Conservation (phyloP, 2,113 vertebrate species). For the Sebastes schlegelii region DNA sequence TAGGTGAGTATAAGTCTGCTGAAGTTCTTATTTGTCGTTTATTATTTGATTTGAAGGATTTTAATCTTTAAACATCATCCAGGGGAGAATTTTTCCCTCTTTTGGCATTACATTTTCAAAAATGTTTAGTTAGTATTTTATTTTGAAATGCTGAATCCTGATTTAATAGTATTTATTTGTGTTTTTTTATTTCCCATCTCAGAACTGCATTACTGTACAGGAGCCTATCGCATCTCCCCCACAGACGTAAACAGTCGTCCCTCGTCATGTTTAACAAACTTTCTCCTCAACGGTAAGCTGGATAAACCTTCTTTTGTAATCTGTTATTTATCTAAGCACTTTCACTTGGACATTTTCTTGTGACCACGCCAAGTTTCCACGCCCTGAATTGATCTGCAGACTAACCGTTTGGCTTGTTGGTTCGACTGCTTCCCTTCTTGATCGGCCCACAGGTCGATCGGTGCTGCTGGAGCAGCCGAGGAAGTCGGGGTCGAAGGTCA, state of each 20-base stretch:
- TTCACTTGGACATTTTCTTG: neutral
- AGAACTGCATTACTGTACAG: constrained; percentile 98
- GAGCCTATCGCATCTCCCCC: constrained; percentile 96
- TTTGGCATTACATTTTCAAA: neutral
- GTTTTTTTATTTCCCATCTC: constrained; percentile 46
- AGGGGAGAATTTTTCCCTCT: neutral
- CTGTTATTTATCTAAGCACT: neutral
- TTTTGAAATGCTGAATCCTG: neutral
- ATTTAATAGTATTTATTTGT: neutral
- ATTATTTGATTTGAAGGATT: neutral
- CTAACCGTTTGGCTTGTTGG: neutral
- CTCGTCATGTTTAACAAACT: constrained; percentile 99
- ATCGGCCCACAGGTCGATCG: constrained; percentile 90
- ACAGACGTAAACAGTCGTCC: constrained; percentile 98
- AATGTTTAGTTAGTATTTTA: neutral
- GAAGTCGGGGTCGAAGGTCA: constrained; percentile 98
- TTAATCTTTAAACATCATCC: neutral
- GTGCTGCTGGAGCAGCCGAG: constrained; percentile 96
- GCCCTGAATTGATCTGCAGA: neutral
- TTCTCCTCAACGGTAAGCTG: constrained; percentile 95
- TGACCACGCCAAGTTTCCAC: too few species aligned
- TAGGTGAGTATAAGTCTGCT: constrained; percentile 85
- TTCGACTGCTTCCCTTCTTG: neutral
- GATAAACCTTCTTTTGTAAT: neutral
- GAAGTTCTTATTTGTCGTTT: neutral